phyloP scores from a whole-genome alignment of 2,797 vertebrate species.

The Lagorchestes hirsutus region DNA sequence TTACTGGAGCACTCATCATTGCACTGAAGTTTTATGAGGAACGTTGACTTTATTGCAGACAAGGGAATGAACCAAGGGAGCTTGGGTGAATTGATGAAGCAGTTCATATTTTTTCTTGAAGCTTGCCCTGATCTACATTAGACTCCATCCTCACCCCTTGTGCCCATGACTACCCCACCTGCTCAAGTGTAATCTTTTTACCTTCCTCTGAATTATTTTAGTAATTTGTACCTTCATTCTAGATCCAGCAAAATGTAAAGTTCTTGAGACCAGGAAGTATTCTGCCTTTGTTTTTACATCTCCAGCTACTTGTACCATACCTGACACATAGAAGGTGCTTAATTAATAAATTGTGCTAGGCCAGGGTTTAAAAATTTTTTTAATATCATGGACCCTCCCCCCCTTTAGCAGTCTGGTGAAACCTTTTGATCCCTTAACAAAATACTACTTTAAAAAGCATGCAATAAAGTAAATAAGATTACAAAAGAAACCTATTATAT shows the following conservation, averaged over 20 bases:
- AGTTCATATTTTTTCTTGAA: neutral
- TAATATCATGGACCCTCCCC: neutral
- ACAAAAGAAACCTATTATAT: neutral
- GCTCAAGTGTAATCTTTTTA: neutral
- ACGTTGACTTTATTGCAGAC: neutral
- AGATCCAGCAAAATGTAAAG: neutral
- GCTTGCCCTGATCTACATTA: neutral
- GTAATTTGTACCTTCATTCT: neutral
- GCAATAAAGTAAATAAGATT: neutral
- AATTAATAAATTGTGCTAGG: neutral
- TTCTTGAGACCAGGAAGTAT: neutral
- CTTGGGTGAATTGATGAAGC: neutral
- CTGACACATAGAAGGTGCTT: neutral
- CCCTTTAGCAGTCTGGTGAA: neutral
- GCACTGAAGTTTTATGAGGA: slow-evolving; percentile 36
- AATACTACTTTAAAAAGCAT: neutral
- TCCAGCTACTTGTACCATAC: neutral
- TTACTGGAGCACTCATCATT: neutral
- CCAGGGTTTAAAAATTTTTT: neutral
- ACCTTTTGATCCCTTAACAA: neutral
- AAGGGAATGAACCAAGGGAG: neutral
- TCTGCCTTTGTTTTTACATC: neutral
- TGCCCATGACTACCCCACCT: neutral
- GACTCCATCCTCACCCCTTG: neutral
- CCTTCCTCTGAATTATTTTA: neutral